Evolutionary conservation across 2,113 vertebrate species (phyloP).

Genomic region (Carassius auratus): DNA sequence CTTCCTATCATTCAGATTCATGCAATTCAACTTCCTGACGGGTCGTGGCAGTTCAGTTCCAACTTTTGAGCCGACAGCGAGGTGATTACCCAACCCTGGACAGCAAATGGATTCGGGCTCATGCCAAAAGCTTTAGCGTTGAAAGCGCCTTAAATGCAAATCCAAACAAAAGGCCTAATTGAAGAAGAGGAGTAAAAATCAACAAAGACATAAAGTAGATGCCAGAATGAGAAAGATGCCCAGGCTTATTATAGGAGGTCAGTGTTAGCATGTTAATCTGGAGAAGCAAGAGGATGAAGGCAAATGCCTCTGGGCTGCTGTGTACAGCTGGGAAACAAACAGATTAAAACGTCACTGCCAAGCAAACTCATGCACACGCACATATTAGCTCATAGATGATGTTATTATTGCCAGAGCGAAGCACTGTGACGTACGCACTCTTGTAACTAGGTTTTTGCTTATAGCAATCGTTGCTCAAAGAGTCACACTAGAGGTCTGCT

Average conservation of each 20-base stretch:
- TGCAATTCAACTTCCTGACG: not conserved
- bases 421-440: not conserved
- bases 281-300: slow-evolving; percentile 8
- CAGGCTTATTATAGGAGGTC: slow-evolving; percentile 41
- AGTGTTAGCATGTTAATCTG: slow-evolving; percentile 38
- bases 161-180: slow-evolving; percentile 27
- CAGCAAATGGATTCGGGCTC: not conserved
- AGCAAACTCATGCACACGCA: slow-evolving; percentile 16
- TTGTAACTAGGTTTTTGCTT: not conserved
- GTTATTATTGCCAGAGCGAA: not conserved
- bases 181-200: slow-evolving; percentile 1
- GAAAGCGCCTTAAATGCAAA: not conserved
- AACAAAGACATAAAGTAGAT: not conserved
- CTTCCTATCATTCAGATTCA: not conserved
- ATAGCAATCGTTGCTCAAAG: not conserved
- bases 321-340: slow-evolving; percentile 11
- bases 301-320: slow-evolving; percentile 32
- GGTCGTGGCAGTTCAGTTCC: not conserved
- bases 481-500: not conserved
- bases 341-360: slow-evolving; percentile 34
- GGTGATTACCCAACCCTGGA: not conserved
- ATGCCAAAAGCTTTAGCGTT: not conserved
- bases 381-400: slow-evolving; percentile 7
- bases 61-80: not conserved
- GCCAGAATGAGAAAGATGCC: slow-evolving; percentile 20